These are phyloP conservation scores for Perognathus longimembris DNA, from an alignment of 2,113 vertebrate genomes.

Conservation along the genomic window DNA sequence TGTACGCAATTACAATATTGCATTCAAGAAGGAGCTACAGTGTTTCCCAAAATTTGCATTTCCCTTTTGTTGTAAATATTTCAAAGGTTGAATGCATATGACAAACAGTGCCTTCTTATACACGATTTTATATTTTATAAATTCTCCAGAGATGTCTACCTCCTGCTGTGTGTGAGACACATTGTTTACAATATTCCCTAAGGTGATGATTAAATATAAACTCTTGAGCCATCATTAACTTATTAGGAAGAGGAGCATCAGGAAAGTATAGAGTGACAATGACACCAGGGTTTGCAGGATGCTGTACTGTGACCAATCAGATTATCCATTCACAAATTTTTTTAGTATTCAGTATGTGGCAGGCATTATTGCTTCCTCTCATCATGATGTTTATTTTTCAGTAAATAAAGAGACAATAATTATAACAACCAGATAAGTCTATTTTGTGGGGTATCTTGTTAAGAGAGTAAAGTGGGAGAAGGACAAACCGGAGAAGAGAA, in stretches of 20 bases:
- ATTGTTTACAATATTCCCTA: slow-evolving; percentile 56
- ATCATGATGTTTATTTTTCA: background rate
- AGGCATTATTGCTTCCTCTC: background rate
- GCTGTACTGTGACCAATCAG: background rate
- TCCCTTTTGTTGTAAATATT: slow-evolving; percentile 38
- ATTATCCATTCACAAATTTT: background rate
- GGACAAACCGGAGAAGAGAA: background rate
- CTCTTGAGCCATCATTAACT: slow-evolving; percentile 57
- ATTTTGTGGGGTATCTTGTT: background rate
- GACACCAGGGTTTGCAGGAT: background rate
- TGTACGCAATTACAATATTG: background rate
- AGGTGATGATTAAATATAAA: slow-evolving; percentile 64
- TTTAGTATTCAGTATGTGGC: background rate
- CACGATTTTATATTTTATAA: slow-evolving; percentile 24
- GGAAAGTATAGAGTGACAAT: background rate
- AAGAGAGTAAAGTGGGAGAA: background rate
- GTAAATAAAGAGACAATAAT: background rate
- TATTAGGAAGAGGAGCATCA: slow-evolving; percentile 45
- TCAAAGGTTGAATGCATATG: slow-evolving; percentile 9
- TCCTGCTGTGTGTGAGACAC: slow-evolving; percentile 58
- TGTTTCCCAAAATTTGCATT: slow-evolving; percentile 37
- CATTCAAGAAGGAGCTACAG: background rate
- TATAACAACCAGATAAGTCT: background rate
- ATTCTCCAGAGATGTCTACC: slow-evolving; percentile 13
- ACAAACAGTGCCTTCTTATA: slow-evolving; percentile 36